Base-by-base conservation (phyloP, 2,888 invertebrate species). In the Strigamia maritima region DNA sequence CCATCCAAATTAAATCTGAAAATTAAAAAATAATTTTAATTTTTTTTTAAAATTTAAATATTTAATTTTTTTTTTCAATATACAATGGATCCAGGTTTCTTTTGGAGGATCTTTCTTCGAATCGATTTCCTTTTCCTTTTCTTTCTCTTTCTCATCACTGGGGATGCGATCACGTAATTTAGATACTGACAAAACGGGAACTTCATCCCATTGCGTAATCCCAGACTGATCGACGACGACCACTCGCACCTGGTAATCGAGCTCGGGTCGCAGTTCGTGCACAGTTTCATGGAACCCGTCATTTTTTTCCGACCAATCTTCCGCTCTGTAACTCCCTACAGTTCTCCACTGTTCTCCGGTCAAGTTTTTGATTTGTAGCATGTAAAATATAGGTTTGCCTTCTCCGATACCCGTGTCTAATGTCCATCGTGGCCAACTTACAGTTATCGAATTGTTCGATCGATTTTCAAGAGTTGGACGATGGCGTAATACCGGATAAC, bases 401-500 rank as follows among this genome's bases (percentile, higher is more conserved):
- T 70, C 28, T 7, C 70, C 70, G 28, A 28, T n/a, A 0, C 70
- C 70, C 4, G 60, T 65, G 70, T 24, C 70, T 16, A 3, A n/a
- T 3, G 26, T 70, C 70, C 70, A 70, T 24, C 70, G 4, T 70
- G 12, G 24, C 70, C 70, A 70, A n/a, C 70, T 26, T 8, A 70
- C 28, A 10, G 12, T 26, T 70, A 70, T 70, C 26, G 70, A 26
- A n/a, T 70, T 26, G 16, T 28, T 28, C 28, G 70, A 70, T 28
- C 70, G 70, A 26, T 70, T 70, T 70, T 26, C 24, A 14, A 70
- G 7, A 1, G 24, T 26, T 14, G 70, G 70, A 16, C 26, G 70
- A 70, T 70, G 28, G 70, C 70, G 70, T 28, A 70, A 70, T 26
- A 70, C 26, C 70, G 70, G 70, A 70, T 70, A 70, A 70, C 70